Base-by-base conservation (phyloP, 2,113 vertebrate genomes). In the Prunella himalayana region DNA sequence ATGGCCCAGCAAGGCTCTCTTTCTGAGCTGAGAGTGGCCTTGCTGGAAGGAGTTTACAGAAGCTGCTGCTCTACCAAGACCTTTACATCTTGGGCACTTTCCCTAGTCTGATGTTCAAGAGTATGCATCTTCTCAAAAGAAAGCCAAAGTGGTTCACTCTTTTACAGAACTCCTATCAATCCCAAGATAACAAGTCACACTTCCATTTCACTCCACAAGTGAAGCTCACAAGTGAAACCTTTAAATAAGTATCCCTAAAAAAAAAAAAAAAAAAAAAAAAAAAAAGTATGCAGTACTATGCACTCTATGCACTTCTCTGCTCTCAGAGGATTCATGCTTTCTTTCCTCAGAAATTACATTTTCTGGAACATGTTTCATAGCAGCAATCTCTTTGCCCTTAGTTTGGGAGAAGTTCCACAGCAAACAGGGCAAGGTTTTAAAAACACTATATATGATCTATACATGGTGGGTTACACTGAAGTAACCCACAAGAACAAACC, bases 261-360 rank as follows among this genome's bases (percentile, higher is more conserved):
- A 72, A 42, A 41, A 56, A 14, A 8, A 20, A 82, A n/a, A n/a
- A n/a, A n/a, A n/a, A n/a, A n/a, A n/a, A n/a, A n/a, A n/a, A 41
- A 22, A 47, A 13, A 23, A n/a, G 8, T 50, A 4, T 51, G 3
- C 4, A 9, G 12, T 57, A 18, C 0, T 49, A 11, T 49, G 35
- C 1, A 1, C 4, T 31, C n/a, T n/a, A n/a, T n/a, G n/a, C n/a
- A n/a, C n/a, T n/a, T 25, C 20, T 35, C 42, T 50, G 8, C 1
- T 90, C 7, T 37, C 41, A 39, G 53, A 81, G 20, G 15, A 37
- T 13, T 89, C 49, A 28, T 60, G 6, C 5, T 15, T 49, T 44
- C 16, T 60, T 70, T 81, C 19, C 20, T 79, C n/a, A 85, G 31
- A 57, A 56, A 57, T 41, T 33, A 37, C 6, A 8, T 84, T 94